phyloP scores from a whole-genome alignment of 2,797 vertebrate genomes.

The Erethizon dorsatum region DNA sequence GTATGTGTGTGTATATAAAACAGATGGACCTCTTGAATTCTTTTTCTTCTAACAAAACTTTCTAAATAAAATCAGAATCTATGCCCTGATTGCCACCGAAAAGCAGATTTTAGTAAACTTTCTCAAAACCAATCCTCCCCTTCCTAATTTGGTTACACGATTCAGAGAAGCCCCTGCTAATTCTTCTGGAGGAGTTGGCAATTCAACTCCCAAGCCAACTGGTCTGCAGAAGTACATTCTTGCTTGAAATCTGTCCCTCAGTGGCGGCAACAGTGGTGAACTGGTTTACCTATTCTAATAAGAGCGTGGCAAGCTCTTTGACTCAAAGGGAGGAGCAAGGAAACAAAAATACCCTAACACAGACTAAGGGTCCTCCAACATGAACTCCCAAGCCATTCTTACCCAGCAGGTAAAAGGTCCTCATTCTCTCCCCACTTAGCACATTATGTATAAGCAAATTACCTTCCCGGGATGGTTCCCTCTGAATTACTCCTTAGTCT shows the following conservation, averaged over 20 bases:
- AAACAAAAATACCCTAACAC: neutral
- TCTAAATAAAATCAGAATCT: conserved; percentile 43
- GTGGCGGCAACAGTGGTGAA: neutral
- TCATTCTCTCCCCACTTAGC: conserved; percentile 63
- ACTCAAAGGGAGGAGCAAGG: neutral
- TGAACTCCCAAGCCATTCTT: neutral
- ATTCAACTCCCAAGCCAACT: conserved; percentile 46
- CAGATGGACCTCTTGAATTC: conserved; percentile 49
- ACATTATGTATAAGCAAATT: conserved; percentile 91
- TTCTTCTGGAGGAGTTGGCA: neutral
- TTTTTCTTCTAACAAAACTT: conserved; percentile 45
- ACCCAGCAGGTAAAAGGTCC: neutral
- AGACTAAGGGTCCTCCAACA: neutral
- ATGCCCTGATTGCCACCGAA: conserved; percentile 33
- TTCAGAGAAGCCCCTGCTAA: conserved; percentile 71
- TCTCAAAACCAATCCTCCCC: conserved; percentile 40
- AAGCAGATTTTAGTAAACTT: conserved; percentile 52
- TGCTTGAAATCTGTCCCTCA: neutral
- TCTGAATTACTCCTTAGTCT: conserved; percentile 92
- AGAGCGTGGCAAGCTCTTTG: neutral
- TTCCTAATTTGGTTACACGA: conserved; percentile 38
- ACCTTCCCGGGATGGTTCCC: conserved; percentile 87
- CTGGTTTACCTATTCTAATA: neutral
- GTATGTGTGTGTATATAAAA: neutral
- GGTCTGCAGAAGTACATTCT: conserved; percentile 30